Percentiles rank a stretch among this genome's conserved stretches.
Conservation (phyloP, 2,113 vertebrate genomes). For the Columba janthina region DNA sequence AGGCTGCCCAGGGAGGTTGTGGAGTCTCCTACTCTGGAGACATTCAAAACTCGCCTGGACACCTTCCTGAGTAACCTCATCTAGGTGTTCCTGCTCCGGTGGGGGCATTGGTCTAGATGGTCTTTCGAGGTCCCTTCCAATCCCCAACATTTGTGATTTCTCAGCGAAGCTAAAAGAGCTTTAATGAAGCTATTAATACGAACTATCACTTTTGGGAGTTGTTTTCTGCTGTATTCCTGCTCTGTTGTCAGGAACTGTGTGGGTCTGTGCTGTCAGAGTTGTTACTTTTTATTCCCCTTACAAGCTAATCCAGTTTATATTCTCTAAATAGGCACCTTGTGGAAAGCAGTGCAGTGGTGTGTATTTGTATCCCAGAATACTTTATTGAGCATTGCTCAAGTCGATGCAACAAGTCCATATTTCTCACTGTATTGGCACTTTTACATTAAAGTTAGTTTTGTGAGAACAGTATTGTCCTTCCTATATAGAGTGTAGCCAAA, state of each 20-base stretch:
- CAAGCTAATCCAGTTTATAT: rapidly evolving
- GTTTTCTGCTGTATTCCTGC: rapidly evolving
- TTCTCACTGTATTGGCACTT: background rate
- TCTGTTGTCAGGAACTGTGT: background rate
- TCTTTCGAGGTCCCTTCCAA: too few species aligned
- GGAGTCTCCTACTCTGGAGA: too few species aligned
- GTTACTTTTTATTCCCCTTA: background rate
- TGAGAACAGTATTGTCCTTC: background rate
- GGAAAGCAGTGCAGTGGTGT: rapidly evolving
- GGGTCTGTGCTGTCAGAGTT: background rate
- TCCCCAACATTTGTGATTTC: too few species aligned
- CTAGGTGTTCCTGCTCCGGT: too few species aligned
- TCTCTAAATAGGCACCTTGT: background rate
- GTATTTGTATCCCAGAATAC: background rate
- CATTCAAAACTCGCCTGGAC: too few species aligned
- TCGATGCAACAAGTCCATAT: background rate
- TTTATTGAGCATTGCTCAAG: background rate
- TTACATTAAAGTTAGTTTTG: background rate
- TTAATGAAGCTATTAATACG: rapidly evolving
- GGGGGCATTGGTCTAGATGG: too few species aligned
- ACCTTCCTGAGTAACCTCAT: too few species aligned
- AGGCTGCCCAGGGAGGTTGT: too few species aligned
- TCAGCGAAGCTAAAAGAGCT: rapidly evolving
- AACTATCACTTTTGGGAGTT: rapidly evolving
- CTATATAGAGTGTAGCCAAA: background rate